Percentiles rank a stretch among this genome's conserved stretches.
Evolutionary conservation across 1,140 invertebrate genomes (phyloP).

Genomic region (Diorhabda elongata): DNA sequence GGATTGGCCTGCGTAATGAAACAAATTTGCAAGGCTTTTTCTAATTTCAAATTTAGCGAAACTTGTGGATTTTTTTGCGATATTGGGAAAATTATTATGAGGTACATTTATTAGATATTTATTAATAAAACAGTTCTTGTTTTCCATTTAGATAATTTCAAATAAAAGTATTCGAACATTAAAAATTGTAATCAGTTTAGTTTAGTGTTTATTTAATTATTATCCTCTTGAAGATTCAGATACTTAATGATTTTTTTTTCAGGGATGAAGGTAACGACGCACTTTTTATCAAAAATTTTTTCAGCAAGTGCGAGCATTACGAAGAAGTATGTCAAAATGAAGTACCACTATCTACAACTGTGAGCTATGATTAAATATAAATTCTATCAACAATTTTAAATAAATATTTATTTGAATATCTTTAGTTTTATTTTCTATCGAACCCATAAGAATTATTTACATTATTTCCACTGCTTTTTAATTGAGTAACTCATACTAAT

Average conservation of each 20-base stretch:
- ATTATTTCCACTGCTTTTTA: no score
- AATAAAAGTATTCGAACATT: no score
- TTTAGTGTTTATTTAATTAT: no score
- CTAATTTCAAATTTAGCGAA: conserved; percentile 21
- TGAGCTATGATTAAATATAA: conserved; percentile 11
- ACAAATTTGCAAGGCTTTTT: conserved; percentile 28
- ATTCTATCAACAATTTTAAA: not conserved
- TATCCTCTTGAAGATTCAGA: no score
- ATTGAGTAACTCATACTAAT: no score
- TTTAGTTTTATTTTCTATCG: not conserved
- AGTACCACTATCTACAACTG: not conserved
- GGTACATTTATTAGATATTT: conserved; percentile 23
- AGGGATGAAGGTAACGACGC: conserved; percentile 24
- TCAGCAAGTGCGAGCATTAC: conserved; percentile 31
- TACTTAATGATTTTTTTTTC: conserved; percentile 5
- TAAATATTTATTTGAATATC: not conserved
- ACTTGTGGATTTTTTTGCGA: conserved; percentile 39
- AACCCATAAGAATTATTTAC: no score
- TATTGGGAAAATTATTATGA: conserved; percentile 36
- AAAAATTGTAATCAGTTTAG: no score
- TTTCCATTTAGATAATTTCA: no score
- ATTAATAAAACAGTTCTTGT: not conserved
- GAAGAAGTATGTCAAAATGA: conserved; percentile 22
- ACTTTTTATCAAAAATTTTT: conserved; percentile 29
- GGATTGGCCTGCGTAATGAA: conserved; percentile 33